Evolutionary conservation across 2,113 vertebrate genomes (phyloP), one percentile per base, ranked within the genome.

Genomic region (Pseudopodoces humilis): DNA sequence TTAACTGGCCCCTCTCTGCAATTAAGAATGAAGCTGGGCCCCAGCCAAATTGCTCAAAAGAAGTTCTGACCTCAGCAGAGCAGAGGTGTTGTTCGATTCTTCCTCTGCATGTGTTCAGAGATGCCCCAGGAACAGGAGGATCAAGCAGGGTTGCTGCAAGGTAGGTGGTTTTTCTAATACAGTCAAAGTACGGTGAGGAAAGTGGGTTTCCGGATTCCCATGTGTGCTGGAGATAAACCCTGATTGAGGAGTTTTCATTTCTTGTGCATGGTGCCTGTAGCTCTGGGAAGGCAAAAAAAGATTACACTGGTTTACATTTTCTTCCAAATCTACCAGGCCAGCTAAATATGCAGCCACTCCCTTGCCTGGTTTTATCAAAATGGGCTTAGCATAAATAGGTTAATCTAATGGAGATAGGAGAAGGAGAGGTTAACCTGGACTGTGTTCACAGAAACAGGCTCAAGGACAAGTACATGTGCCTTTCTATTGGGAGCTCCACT

Each of bases 61-160:
- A 71, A 46, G 10, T 74, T 78, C 35, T 55, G 41, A 20, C 25
- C 35, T 69, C 60, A 69, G 23, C 41, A 43, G 30, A 64, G 24
- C 6, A 69, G 27, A 55, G 28, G n/a, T 30, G 15, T 4, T 4
- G 4, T 2, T 16, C 6, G 1, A 0, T 24, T 22, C 3, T 83
- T 56, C 31, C 11, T 35, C 23, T 67, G 27, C 15, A 8, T 1
- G 1, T 69, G 33, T 21, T 63, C 23, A 88, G 68, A 67, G 30
- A 64, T 31, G 28, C 8, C 19, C 25, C 35, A 6, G 1, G 68
- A 91, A 64, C 0, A 10, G 39, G 14, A 90, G 39, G 28, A 59
- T 81, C 5, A 7, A 35, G 33, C 22, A 74, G 25, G 13, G 15
- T 24, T 90, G 16, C 49, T 74, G 33, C 3, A 8, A 80, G 15